A percentile compares a stretch with the other conserved stretches of the same genome.
Conservation (phyloP, 2,797 vertebrate species). For the Geotrypetes seraphini region DNA sequence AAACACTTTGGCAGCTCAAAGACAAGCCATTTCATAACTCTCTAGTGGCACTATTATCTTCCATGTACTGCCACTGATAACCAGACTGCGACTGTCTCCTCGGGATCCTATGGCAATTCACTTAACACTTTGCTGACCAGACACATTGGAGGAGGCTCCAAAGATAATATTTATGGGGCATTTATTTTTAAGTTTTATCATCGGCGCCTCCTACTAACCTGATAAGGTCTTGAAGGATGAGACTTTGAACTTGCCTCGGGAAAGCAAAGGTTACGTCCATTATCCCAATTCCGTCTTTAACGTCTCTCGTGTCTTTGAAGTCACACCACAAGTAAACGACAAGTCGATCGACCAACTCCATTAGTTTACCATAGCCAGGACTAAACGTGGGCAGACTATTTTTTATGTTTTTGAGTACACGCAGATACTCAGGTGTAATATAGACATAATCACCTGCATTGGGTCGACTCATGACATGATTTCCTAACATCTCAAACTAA, state of each 20-base stretch:
- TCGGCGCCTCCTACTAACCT: constrained; percentile 7
- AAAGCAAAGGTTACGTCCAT: constrained; percentile 30
- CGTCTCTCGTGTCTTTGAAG: constrained; percentile 28
- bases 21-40: constrained; percentile 79
- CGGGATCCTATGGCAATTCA: constrained; percentile 57
- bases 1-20: constrained; percentile 87
- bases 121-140: constrained; percentile 61
- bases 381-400: constrained; percentile 16
- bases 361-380: constrained; percentile 13
- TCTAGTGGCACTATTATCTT: constrained; percentile 76
- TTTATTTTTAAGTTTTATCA: constrained; percentile 57
- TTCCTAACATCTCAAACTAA: no score
- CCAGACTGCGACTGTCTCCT: constrained; percentile 64
- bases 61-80: constrained; percentile 84
- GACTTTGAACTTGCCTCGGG: constrained; percentile 34
- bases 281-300: constrained; percentile 9
- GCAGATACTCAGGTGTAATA: no score
- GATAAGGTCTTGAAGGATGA: constrained; percentile 33
- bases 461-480: no score
- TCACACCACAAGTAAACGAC: constrained; percentile 20
- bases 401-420: constrained; percentile 16
- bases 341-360: constrained; percentile 10
- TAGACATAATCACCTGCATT: no score
- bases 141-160: constrained; percentile 24
- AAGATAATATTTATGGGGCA: constrained; percentile 25